Base-by-base conservation (phyloP, 2,888 invertebrate species). In the Cosmia trapezina region DNA sequence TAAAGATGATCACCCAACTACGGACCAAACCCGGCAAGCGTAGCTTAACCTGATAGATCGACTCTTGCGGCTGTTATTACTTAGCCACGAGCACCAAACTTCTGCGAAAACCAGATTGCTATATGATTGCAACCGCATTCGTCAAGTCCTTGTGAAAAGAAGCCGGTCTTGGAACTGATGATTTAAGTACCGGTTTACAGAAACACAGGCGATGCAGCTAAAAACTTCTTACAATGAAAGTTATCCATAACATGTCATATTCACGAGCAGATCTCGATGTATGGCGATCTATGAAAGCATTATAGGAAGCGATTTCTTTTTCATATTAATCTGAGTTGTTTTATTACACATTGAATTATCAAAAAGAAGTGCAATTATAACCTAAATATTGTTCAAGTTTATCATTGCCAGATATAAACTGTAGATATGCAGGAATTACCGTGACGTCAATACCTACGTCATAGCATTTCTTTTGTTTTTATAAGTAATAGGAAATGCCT, bases 351-450 rank as follows among this genome's bases (percentile, higher is more conserved):
- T 41, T 9, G 9, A 11, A 14, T 33, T 28, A 59, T 47, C 45
- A 51, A 43, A 60, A 41, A 49, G 0, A 41, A 80, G 0, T 49
- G 80, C 59, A 49, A 19, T 19, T 47, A 14, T 19, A 56, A 54
- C 8, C 6, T 80, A 61, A 63, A 37, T 81, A 59, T 59, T 51
- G 41, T 22, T 4, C 17, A 53, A 76, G 49, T 49, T 75, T 81
- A 76, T 76, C 76, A 37, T 37, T 17, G 9, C 9, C 49, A 54
- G 77, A 78, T 82, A 78, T 82, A 82, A 82, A 62, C 57, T 63
- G 17, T 54, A n/a, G 62, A 78, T 59, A 59, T 11, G 47, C 28
- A 49, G 83, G 62, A 82, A 81, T 76, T 76, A 82, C 78, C 62
- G 19, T 76, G 83, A 77, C 62, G 82, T 59, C 53, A 0, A 7